Percentiles rank a stretch among this genome's conserved stretches.
Evolutionary conservation across 1,140 invertebrate genomes (phyloP).

Genomic region (Tetranychus cinnabarinus): DNA sequence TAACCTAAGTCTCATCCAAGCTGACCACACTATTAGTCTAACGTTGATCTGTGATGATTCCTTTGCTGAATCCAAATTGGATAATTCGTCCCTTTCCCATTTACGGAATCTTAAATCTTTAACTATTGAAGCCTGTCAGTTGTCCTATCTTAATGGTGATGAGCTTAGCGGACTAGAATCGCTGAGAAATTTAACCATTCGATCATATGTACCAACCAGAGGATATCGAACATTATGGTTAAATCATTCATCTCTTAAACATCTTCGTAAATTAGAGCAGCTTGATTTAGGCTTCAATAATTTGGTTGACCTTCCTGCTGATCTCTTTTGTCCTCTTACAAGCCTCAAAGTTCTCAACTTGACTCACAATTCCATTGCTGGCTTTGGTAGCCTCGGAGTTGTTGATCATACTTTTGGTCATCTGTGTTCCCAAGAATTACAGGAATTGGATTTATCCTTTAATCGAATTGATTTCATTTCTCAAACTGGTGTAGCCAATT

Average conservation of each 20-base stretch:
- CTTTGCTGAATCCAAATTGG: slow-evolving; percentile 37
- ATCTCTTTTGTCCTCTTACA: slow-evolving; percentile 41
- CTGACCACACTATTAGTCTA: slow-evolving; percentile 51
- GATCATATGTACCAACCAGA: slow-evolving; percentile 27
- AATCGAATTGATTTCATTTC: slow-evolving; percentile 53
- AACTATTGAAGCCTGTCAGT: slow-evolving; percentile 12
- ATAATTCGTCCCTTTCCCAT: slow-evolving; percentile 13
- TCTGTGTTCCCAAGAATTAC: slow-evolving; percentile 45
- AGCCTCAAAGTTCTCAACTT: slow-evolving; percentile 15
- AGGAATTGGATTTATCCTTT: slow-evolving; percentile 48
- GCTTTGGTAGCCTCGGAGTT: slow-evolving; percentile 42
- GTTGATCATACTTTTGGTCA: slow-evolving; percentile 22
- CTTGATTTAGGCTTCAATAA: slow-evolving; percentile 54
- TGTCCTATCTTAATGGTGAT: slow-evolving; percentile 10
- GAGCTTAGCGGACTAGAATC: slow-evolving; percentile 14
- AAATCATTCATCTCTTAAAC: slow-evolving; percentile 40
- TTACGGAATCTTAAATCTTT: slow-evolving; percentile 11
- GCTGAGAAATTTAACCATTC: slow-evolving; percentile 14
- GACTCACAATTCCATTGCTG: slow-evolving; percentile 48
- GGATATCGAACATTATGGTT: slow-evolving; percentile 47
- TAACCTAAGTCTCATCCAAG: slow-evolving; percentile 59
- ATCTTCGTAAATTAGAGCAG: slow-evolving; percentile 36
- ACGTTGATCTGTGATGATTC: slow-evolving; percentile 58
- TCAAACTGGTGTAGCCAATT: slow-evolving; percentile 42
- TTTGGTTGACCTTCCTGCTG: slow-evolving; percentile 44